Evolutionary conservation across 1,140 invertebrate species (phyloP).

Genomic region (Dreissena rostriformis): DNA sequence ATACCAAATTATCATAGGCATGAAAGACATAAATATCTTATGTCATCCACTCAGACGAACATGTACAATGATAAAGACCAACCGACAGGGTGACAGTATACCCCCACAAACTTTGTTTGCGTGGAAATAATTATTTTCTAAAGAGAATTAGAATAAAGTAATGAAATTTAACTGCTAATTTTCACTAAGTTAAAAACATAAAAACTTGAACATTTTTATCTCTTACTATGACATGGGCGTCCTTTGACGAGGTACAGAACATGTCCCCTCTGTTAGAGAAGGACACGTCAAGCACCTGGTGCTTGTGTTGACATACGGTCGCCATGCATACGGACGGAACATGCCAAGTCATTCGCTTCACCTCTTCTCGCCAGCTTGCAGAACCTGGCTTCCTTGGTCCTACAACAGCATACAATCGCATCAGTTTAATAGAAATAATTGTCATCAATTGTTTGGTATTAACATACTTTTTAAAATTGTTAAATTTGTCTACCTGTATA

Average conservation of each 20-base stretch:
- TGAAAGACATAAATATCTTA: neutral
- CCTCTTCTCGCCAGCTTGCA: slow-evolving; percentile 89
- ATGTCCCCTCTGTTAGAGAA: slow-evolving; percentile 93
- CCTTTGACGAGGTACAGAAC: slow-evolving; percentile 94
- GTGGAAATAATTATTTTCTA: neutral
- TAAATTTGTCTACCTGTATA: too few relatives aligned
- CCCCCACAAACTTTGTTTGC: neutral
- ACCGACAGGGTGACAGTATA: neutral
- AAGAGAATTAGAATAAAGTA: neutral
- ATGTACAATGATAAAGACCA: neutral
- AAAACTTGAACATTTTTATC: neutral
- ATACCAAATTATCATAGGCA: too few relatives aligned
- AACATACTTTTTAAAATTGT: too few relatives aligned
- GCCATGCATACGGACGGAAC: slow-evolving; percentile 89
- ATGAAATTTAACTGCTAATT: neutral
- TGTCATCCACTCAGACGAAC: neutral
- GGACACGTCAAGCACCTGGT: slow-evolving; percentile 90
- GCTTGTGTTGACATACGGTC: slow-evolving; percentile 85
- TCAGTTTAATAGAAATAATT: too few relatives aligned
- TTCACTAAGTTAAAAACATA: neutral
- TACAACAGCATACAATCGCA: too few relatives aligned
- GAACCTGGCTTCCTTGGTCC: too few relatives aligned
- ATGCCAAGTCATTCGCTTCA: slow-evolving; percentile 87
- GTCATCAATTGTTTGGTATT: too few relatives aligned
- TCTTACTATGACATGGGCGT: slow-evolving; percentile 84